Conservation (phyloP, 2,797 vertebrate genomes). For the Morelia viridis region DNA sequence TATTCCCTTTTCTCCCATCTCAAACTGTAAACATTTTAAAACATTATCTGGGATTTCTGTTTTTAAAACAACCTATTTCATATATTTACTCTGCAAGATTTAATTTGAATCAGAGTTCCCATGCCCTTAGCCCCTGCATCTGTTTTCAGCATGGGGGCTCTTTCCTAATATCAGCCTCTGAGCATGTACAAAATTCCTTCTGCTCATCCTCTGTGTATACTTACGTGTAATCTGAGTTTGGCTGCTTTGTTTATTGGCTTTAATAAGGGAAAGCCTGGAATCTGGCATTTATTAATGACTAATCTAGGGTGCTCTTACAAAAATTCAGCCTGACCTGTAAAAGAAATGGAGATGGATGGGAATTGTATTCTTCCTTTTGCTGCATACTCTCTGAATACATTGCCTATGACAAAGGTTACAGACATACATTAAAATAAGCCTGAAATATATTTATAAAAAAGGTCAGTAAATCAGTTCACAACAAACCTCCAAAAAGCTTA, state of each 20-base stretch:
- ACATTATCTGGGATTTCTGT: not conserved
- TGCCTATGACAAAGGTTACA: not conserved
- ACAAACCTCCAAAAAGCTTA: not conserved
- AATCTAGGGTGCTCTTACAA: not conserved
- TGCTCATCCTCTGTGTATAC: not conserved
- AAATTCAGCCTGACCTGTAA: not conserved
- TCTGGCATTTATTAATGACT: not conserved
- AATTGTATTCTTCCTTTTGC: not conserved
- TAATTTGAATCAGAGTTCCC: not conserved
- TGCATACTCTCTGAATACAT: not conserved
- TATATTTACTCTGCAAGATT: not conserved
- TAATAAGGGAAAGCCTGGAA: not conserved
- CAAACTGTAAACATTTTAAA: accelerated
- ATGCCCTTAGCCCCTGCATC: not conserved
- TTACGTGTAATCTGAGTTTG: not conserved
- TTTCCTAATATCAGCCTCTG: not conserved
- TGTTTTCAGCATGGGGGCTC: not conserved
- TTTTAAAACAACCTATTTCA: not conserved
- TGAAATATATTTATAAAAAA: not conserved
- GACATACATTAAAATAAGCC: not conserved
- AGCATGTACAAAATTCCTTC: not conserved
- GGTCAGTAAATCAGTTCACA: not conserved
- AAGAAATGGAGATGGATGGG: not conserved
- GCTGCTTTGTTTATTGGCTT: not conserved
- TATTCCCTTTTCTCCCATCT: not conserved